These are phyloP conservation scores for Cryptoblepharus egeriae DNA, from an alignment of 2,797 vertebrate species.

Conservation along the genomic window DNA sequence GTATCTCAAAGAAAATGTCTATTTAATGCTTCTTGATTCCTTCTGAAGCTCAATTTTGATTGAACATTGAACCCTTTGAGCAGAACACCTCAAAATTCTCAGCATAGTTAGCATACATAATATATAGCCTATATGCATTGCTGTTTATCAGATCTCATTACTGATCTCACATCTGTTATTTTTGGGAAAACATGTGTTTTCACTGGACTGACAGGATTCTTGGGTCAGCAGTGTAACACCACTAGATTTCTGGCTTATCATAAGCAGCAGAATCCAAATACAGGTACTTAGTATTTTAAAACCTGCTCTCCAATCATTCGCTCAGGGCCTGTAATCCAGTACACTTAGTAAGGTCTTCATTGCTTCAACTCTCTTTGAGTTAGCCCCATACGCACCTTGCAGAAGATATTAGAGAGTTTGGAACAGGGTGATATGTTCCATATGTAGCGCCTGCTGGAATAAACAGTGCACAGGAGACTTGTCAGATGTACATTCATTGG, in stretches of 20 bases:
- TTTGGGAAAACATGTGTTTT: conserved; percentile 25
- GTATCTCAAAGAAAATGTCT: conserved; percentile 41
- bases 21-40: conserved; percentile 29
- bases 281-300: background rate
- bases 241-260: background rate
- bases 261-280: background rate
- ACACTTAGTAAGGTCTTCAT: conserved; percentile 10
- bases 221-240: background rate
- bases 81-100: conserved; percentile 7
- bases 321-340: background rate
- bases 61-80: conserved; percentile 32
- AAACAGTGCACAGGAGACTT: conserved; percentile 28
- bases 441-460: background rate
- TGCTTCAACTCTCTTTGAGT: conserved; percentile 5
- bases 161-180: background rate
- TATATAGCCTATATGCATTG: background rate
- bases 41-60: conserved; percentile 10
- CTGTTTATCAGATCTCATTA: background rate
- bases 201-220: conserved; percentile 17
- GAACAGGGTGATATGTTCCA: background rate
- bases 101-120: conserved; percentile 12
- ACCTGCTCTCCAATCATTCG: conserved; percentile 9
- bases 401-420: conserved; percentile 11
- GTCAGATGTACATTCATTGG: conserved; percentile 1
- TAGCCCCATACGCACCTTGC: background rate